These are phyloP conservation scores for Enteromius unitaeniatus DNA, from an alignment of 2,797 vertebrate genomes.

Conservation along the genomic window DNA sequence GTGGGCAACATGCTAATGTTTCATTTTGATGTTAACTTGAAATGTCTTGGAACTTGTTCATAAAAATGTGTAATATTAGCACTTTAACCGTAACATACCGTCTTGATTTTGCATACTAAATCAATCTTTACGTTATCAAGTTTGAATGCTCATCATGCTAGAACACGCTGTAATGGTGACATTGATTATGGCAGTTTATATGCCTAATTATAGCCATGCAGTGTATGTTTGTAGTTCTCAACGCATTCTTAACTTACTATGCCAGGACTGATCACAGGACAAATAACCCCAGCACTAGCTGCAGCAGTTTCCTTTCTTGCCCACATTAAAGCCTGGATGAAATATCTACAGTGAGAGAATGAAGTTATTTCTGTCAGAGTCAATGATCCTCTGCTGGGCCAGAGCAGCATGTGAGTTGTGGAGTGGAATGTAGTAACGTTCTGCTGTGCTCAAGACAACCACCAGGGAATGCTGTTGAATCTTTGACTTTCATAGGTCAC, in stretches of 20 bases:
- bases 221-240: slow-evolving; percentile 45
- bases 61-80: too few species aligned
- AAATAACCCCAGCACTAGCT: slow-evolving; percentile 45
- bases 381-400: slow-evolving; percentile 48
- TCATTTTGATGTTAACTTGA: too few species aligned
- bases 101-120: background rate
- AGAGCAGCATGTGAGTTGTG: background rate
- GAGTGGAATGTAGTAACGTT: slow-evolving; percentile 24
- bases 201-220: slow-evolving; percentile 46
- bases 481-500: slow-evolving; percentile 57
- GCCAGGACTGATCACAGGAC: slow-evolving; percentile 49
- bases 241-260: slow-evolving; percentile 46
- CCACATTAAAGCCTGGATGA: slow-evolving; percentile 55
- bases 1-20: too few species aligned
- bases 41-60: too few species aligned
- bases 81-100: background rate
- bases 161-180: slow-evolving; percentile 47
- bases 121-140: slow-evolving; percentile 8
- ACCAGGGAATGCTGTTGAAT: slow-evolving; percentile 78
- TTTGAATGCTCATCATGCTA: background rate
- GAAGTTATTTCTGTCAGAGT: slow-evolving; percentile 57
- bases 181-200: slow-evolving; percentile 56
- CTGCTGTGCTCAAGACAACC: slow-evolving; percentile 66
- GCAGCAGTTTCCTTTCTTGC: slow-evolving; percentile 18
- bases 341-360: slow-evolving; percentile 57